Conservation (phyloP, 2,888 invertebrate genomes). For the Hofmannophila pseudospretella region DNA sequence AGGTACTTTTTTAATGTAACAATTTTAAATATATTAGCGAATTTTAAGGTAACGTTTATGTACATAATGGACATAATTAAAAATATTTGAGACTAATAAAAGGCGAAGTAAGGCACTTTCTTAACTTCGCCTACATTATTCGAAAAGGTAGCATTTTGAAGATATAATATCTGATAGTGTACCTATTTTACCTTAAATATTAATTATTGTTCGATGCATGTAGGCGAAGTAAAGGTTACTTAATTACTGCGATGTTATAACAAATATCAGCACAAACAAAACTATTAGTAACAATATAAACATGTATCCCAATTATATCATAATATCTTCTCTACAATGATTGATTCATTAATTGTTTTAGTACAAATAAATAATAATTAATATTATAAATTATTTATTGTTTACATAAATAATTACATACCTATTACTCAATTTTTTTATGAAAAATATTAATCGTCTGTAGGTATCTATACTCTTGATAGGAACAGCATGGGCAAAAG, state of each 20-base stretch:
- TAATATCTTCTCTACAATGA: conserved; percentile 13
- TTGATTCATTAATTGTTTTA: too few species aligned
- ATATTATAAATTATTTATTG: neutral
- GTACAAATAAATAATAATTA: too few species aligned
- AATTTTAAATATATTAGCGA: too few species aligned
- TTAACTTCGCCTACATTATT: neutral
- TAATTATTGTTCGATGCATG: neutral
- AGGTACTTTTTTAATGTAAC: too few species aligned
- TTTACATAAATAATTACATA: neutral
- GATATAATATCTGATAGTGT: too few species aligned
- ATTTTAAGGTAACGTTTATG: too few species aligned
- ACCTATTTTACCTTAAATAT: too few species aligned
- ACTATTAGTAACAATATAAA: conserved; percentile 2
- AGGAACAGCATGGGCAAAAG: conserved; percentile 19
- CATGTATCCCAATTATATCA: conserved; percentile 9
- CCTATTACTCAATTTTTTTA: conserved; percentile 2
- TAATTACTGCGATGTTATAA: neutral
- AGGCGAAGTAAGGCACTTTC: conserved; percentile 2
- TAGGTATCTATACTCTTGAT: conserved; percentile 15
- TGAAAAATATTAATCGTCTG: conserved; percentile 9
- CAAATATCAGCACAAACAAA: neutral
- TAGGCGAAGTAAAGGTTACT: neutral
- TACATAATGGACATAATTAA: too few species aligned
- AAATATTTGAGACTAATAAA: too few species aligned
- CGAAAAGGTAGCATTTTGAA: too few species aligned